These are phyloP conservation scores for Brachyalestes nurse DNA, from an alignment of 2,797 vertebrate species.

Conservation along the genomic window DNA sequence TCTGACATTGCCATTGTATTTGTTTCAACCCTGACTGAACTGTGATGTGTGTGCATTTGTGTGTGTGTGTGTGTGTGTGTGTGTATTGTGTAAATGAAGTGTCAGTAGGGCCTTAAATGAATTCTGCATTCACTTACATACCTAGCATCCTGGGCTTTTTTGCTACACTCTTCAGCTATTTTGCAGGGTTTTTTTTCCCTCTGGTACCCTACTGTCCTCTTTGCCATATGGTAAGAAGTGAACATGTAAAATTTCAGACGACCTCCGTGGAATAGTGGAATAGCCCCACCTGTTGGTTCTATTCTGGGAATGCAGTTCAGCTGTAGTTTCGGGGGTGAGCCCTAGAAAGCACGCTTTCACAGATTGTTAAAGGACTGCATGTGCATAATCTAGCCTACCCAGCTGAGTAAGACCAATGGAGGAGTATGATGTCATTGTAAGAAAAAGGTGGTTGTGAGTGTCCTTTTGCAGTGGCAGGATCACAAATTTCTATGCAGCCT, in stretches of 20 bases:
- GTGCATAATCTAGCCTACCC: neutral
- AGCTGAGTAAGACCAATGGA: neutral
- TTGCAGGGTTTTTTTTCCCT: neutral
- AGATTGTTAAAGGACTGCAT: neutral
- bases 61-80: neutral
- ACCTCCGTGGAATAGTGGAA: slow-evolving; percentile 23
- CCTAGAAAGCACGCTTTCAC: neutral
- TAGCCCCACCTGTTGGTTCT: slow-evolving; percentile 54
- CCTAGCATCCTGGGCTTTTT: neutral
- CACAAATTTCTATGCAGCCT: slow-evolving; percentile 45
- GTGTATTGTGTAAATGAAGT: neutral
- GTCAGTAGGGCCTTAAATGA: neutral
- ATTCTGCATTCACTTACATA: neutral
- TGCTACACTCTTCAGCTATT: neutral
- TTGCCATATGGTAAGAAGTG: neutral
- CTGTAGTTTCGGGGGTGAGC: neutral
- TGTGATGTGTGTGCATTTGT: slow-evolving; percentile 1
- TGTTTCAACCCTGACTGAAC: slow-evolving; percentile 1
- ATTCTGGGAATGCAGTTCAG: slow-evolving; percentile 38
- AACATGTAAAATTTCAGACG: slow-evolving; percentile 13
- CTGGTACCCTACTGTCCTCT: neutral
- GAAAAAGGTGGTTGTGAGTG: slow-evolving; percentile 35
- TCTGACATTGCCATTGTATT: slow-evolving; percentile 21
- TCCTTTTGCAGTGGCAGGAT: slow-evolving; percentile 46
- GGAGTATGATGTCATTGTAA: slow-evolving; percentile 11